Conservation (phyloP, 2,113 vertebrate genomes). For the Sceloporus undulatus region DNA sequence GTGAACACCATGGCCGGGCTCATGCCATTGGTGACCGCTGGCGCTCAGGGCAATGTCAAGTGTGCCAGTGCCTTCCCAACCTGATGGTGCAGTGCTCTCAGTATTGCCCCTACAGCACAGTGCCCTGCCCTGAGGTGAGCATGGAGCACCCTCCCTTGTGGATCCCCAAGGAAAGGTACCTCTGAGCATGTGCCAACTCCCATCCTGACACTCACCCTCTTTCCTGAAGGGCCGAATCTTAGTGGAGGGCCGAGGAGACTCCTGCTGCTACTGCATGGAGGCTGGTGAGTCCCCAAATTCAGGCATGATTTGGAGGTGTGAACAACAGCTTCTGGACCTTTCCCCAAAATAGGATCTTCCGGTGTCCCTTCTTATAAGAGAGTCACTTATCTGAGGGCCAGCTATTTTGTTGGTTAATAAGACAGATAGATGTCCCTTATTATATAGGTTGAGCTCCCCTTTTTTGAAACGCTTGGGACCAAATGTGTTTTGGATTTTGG, state of each 20-base stretch:
- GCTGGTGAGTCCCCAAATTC: conserved; percentile 60
- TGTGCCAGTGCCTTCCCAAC: conserved; percentile 86
- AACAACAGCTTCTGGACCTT: no score
- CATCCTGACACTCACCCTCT: neutral
- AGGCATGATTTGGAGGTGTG: neutral
- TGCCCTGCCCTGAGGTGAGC: conserved; percentile 86
- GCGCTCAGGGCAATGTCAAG: conserved; percentile 78
- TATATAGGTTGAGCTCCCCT: no score
- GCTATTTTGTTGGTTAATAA: no score
- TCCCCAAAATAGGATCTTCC: no score
- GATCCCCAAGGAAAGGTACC: neutral
- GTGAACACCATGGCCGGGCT: conserved; percentile 77
- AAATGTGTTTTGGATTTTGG: no score
- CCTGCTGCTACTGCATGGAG: conserved; percentile 83
- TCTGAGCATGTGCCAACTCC: accelerated
- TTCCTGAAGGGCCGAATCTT: conserved; percentile 79
- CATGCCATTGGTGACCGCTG: conserved; percentile 82
- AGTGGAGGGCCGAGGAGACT: conserved; percentile 75
- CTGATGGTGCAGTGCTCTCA: conserved; percentile 78
- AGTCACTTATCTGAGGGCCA: no score
- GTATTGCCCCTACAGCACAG: conserved; percentile 79
- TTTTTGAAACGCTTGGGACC: no score
- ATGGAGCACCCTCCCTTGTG: accelerated
- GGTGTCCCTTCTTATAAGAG: no score
- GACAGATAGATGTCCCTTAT: no score